A percentile compares a stretch with the other conserved stretches of the same genome.
Evolutionary conservation across 1,140 invertebrate species (phyloP).

Genomic region (Brachionus rubens): DNA sequence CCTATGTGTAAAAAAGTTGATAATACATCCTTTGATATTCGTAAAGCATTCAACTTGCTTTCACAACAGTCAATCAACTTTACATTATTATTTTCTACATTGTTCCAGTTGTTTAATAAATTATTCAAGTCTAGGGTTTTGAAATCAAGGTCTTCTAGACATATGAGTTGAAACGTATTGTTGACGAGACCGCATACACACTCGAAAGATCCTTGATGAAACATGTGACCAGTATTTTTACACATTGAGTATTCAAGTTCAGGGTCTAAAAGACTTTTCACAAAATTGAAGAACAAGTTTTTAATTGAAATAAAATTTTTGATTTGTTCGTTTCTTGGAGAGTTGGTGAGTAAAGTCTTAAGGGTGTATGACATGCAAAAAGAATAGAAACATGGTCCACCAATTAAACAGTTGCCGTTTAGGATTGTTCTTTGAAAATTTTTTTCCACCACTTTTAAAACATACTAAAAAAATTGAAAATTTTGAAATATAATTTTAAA

Average conservation of each 20-base stretch:
- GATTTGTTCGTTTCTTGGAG: too few species aligned
- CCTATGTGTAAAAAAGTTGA: slow-evolving; percentile 37
- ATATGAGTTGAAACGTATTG: neutral
- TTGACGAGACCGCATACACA: slow-evolving; percentile 7
- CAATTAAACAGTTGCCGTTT: neutral
- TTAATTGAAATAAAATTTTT: neutral
- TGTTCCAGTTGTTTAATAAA: neutral
- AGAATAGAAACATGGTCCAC: slow-evolving; percentile 41
- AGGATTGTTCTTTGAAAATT: slow-evolving; percentile 10
- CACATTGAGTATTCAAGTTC: neutral
- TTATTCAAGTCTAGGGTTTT: neutral
- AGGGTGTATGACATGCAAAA: neutral
- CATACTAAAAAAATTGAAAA: slow-evolving; percentile 29
- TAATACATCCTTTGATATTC: neutral
- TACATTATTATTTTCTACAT: slow-evolving; percentile 15
- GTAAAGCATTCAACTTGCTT: slow-evolving; percentile 6
- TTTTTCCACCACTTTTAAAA: neutral
- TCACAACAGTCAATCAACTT: slow-evolving; percentile 19
- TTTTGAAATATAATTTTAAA: too few species aligned
- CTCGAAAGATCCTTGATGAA: neutral
- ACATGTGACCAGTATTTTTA: slow-evolving; percentile 7
- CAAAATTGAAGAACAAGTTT: neutral
- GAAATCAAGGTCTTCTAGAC: neutral
- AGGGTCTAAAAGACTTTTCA: neutral
- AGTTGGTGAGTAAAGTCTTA: neutral